These are phyloP conservation scores for Rutilus rutilus DNA, from an alignment of 2,113 vertebrate genomes.

Conservation along the genomic window DNA sequence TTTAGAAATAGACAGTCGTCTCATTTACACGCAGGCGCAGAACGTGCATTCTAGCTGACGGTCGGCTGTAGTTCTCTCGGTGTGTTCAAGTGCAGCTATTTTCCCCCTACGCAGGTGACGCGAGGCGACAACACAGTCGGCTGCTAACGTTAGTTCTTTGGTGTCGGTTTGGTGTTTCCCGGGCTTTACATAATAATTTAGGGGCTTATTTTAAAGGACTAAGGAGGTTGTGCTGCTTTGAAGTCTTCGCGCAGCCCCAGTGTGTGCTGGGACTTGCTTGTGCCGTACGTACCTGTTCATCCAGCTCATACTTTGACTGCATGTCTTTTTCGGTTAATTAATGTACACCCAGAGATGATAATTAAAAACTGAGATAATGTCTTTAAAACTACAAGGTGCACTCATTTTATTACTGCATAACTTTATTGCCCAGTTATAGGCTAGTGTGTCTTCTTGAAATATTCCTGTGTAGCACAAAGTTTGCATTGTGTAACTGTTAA, in stretches of 20 bases:
- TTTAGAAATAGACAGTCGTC: too few species aligned
- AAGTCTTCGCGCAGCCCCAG: slow-evolving; percentile 17
- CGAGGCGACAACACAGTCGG: too few species aligned
- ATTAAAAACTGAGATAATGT: not conserved
- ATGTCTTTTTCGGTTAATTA: not conserved
- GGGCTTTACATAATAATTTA: slow-evolving; percentile 11
- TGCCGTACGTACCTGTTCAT: slow-evolving; percentile 47
- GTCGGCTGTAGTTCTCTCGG: too few species aligned
- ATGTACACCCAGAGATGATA: not conserved
- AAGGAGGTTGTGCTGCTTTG: slow-evolving; percentile 32
- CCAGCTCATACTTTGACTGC: slow-evolving; percentile 14
- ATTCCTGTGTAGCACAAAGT: not conserved
- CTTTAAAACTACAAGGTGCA: not conserved
- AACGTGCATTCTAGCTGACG: too few species aligned
- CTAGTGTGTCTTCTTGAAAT: not conserved
- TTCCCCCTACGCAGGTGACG: too few species aligned
- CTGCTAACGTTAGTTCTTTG: too few species aligned
- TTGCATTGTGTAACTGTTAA: not conserved
- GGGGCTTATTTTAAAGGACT: slow-evolving; percentile 19
- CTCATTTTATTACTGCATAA: not conserved
- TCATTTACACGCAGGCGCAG: too few species aligned
- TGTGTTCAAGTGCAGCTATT: too few species aligned
- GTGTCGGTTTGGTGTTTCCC: too few species aligned
- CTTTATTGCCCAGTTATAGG: not conserved
- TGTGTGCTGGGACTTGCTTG: slow-evolving; percentile 55